Evolutionary conservation across 1,140 invertebrate genomes (phyloP), one percentile per base, ranked within the genome.

Genomic region (Tyrophagus putrescentiae): DNA sequence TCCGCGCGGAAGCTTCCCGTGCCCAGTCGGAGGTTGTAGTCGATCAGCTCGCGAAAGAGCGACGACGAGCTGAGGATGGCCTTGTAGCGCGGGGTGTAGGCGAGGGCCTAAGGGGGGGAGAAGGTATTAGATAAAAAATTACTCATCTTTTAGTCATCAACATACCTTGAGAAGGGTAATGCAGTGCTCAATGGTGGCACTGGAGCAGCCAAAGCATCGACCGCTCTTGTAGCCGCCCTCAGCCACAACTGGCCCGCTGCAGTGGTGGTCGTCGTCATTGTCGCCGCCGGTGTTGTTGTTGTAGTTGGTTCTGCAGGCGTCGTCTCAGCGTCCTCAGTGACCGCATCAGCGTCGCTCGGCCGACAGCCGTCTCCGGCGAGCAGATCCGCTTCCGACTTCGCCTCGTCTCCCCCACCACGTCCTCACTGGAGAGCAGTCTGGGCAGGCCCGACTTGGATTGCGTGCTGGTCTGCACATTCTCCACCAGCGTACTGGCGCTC

Each of bases 31-130:
- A 96, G 73, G 78, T 95, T 95, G 69, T 91, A 84, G 67, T 90
- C 84, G 2, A 94, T 81, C 7, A 96, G 73, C 70, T 95, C 89
- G 66, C 86, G 82, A 11, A 95, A 85, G 18, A 96, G 76, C 4
- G 89, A 89, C 71, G 89, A 82, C 44, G 81, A 80, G 68, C 88
- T 92, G 0, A 95, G 74, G 0, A 83, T 79, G 44, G 84, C 77
- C 53, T 87, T 78, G 27, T 87, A 83, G 5, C 79, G 78, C 4
- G 78, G 76, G 68, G 87, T 88, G 21, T 84, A 86, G 6, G 90
- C 87, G 54, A 98, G 75, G n/a, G 91, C 90, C 18, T 54, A 31
- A 9, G 21, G 21, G 9, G 36, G n/a, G 28, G 21, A 41, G 7
- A 31, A 54, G 6, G 18, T 27, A 6, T 7, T 41, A 7, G 9